Base-by-base conservation (phyloP, 2,797 vertebrate species). In the Pseudochromis fuscus region DNA sequence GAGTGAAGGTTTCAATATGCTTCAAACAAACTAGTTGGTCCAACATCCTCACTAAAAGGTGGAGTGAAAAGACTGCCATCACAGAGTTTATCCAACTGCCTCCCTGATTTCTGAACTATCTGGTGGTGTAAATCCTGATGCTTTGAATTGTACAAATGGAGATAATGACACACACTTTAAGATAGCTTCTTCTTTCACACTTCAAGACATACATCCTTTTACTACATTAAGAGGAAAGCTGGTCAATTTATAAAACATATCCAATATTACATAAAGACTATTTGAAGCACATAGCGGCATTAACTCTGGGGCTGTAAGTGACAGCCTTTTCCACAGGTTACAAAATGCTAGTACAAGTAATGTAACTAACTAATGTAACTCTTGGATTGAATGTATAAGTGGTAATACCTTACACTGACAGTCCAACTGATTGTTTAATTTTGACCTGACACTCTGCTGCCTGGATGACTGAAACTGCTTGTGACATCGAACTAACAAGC, bases 361-460 rank as follows among this genome's bases (percentile, higher is more conserved):
- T 38, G 27, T n/a, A 33, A 75, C 19, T 21, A n/a, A 53, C 44
- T 49, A 37, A 44, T 38, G 27, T n/a, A 33, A 75, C 19, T 21
- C 60, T 7, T 24, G 45, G 7, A 71, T 72, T 40, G 11, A 68
- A 52, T 56, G 24, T 31, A 72, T 42, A 40, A 38, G 40, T 11
- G 1, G 60, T 76, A 58, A 21, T 59, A 23, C 44, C 69, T 63
- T 27, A 56, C 21, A 11, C 23, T 4, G 2, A 51, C 56, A 75
- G 67, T 69, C 72, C 53, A 49, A 42, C 33, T 25, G 24, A 52
- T 69, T 2, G 67, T 81, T 81, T 81, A 64, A 82, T 75, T 75
- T 75, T 61, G 80, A 87, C 79, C 82, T 79, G 79, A 77, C 33
- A 9, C 53, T 79, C 25, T 38, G 40, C 35, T 45, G 56, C 75